Base-by-base conservation (phyloP, 2,113 vertebrate species). In the Carassius auratus region DNA sequence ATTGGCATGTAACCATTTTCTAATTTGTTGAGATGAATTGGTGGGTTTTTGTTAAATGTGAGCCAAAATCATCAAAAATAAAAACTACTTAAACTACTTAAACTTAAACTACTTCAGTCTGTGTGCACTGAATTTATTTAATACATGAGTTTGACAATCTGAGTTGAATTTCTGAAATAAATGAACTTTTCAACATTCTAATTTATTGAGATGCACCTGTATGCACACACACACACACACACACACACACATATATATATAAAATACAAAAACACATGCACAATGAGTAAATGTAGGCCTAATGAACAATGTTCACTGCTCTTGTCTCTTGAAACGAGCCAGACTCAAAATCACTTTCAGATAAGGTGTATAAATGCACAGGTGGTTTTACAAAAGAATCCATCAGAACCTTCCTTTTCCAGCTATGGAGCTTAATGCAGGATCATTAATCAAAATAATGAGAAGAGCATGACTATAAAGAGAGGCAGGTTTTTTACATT, bases 381-480 rank as follows among this genome's bases (percentile, higher is more conserved):
- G 30, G 66, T 68, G 66, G 30, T 69, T 69, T 69, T 38, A 69
- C 66, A 38, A 69, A 69, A 38, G 17, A 69, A 69, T 38, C 33
- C 33, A 69, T 69, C 66, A 69, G 66, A 69, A 38, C 33, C 66
- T 69, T 69, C 3, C 5, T 38, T 69, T 69, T 69, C 36, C 17
- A 69, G 66, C 33, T 10, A 69, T 0, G 10, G 66, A 21, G 66
- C 66, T 38, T 69, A 38, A 19, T 69, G 17, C 66, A 4, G 7
- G 17, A 38, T 69, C 66, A 69, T 69, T 69, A 69, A 69, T 69
- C 66, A 69, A 69, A 19, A 69, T 38, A 69, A 69, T 38, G 17
- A 69, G 33, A 69, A 19, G 30, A 36, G 30, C 0, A 33, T 19
- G 66, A 69, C 66, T 69, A 69, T 2, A 69, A 71, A 71, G 33